Evolutionary conservation across 2,888 invertebrate genomes (phyloP).

Genomic region (Poecilobothrus nobilitatus): DNA sequence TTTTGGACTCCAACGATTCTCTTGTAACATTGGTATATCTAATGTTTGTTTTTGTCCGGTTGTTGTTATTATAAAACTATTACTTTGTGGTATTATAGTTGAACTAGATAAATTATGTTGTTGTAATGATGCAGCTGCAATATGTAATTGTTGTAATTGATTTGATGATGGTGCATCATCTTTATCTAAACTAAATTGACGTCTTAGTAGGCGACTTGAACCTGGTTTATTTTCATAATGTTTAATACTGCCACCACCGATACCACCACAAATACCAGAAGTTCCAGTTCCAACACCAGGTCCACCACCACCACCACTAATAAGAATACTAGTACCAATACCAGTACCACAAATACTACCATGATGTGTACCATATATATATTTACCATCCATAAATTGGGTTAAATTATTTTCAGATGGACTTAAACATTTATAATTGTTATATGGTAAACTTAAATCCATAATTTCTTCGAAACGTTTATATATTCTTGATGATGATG

Average conservation of each 20-base stretch:
- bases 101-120: constrained; percentile 20
- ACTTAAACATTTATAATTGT: constrained; percentile 63
- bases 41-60: constrained; percentile 25
- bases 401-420: constrained; percentile 51
- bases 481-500: constrained; percentile 40
- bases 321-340: neutral
- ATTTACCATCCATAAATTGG: constrained; percentile 40
- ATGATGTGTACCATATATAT: constrained; percentile 30
- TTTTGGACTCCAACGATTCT: constrained; percentile 35
- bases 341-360: constrained; percentile 7
- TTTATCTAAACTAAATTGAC: constrained; percentile 63
- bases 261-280: constrained; percentile 25
- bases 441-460: constrained; percentile 65
- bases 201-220: constrained; percentile 48
- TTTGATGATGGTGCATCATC: constrained; percentile 49
- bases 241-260: constrained; percentile 23
- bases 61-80: neutral
- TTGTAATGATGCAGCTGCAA: constrained; percentile 16
- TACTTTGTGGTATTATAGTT: neutral
- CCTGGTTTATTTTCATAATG: constrained; percentile 41
- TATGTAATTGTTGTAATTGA: constrained; percentile 12
- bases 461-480: constrained; percentile 45
- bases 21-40: constrained; percentile 41
- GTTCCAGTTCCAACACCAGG: neutral
- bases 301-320: neutral